Conservation (phyloP, 2,113 vertebrate genomes). For the Notarius lentiginosus region DNA sequence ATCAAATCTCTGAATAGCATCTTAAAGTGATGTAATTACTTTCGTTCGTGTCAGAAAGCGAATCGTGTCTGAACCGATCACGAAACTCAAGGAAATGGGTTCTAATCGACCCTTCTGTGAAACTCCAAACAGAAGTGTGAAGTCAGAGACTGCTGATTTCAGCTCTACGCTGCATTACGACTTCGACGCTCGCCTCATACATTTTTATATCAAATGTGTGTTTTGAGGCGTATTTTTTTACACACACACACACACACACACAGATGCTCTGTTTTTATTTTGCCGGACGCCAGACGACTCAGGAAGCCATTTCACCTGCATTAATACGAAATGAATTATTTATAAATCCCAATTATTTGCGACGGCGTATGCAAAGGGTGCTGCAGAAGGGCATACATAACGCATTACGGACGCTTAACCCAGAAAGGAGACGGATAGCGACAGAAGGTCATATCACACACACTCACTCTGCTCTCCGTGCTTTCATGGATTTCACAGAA, state of each 20-base stretch:
- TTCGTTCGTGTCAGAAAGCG: not conserved
- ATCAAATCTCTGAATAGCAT: not conserved
- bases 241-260: not conserved
- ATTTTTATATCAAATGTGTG: constrained; percentile 71
- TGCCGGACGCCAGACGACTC: constrained; percentile 76
- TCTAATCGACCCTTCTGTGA: not conserved
- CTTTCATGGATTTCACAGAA: constrained; percentile 34
- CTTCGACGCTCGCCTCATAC: constrained; percentile 59
- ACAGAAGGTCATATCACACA: constrained; percentile 76
- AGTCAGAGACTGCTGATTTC: not conserved
- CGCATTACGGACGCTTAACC: constrained; percentile 92
- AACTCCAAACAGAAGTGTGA: not conserved
- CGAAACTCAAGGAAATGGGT: not conserved
- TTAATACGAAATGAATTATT: constrained; percentile 99
- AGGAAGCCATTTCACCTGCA: constrained; percentile 91
- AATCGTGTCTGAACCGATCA: not conserved
- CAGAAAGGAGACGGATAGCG: constrained; percentile 75
- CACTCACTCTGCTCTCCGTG: constrained; percentile 39
- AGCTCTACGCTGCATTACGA: constrained; percentile 25
- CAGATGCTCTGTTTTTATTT: constrained; percentile 68
- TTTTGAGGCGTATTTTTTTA: constrained; percentile 57
- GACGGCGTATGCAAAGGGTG: constrained; percentile 99
- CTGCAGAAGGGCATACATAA: constrained; percentile 97
- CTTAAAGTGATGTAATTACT: not conserved
- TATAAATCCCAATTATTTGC: constrained; percentile 98